Evolutionary conservation across 2,888 invertebrate genomes (phyloP).

Genomic region (Patella caerulea): DNA sequence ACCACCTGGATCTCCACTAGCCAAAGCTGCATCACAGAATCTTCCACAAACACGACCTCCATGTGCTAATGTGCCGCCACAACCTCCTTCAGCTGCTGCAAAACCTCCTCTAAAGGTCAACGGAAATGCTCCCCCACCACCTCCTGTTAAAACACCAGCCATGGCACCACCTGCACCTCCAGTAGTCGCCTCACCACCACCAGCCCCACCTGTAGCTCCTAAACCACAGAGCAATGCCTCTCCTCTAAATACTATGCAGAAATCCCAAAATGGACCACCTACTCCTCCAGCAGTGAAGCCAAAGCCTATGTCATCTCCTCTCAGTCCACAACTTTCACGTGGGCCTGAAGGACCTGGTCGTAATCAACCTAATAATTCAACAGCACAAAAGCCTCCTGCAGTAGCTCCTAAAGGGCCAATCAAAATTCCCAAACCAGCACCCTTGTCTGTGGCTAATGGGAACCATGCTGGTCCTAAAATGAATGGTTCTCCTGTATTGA

Average conservation of each 20-base stretch:
- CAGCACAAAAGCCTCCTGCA: constrained; percentile 30
- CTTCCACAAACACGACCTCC: constrained; percentile 20
- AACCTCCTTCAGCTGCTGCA: constrained; percentile 25
- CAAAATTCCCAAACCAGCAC: constrained; percentile 16
- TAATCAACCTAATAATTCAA: constrained; percentile 18
- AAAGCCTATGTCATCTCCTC: constrained; percentile 13
- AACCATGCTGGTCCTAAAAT: neutral
- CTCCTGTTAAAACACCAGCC: constrained; percentile 32
- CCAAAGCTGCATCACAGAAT: constrained; percentile 9
- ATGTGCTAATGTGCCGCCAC: constrained; percentile 1
- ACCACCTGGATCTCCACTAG: constrained; percentile 13
- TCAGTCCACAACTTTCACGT: constrained; percentile 19
- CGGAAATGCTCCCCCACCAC: constrained; percentile 30
- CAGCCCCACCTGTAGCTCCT: constrained; percentile 20
- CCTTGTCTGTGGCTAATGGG: constrained; percentile 1
- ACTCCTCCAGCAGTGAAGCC: constrained; percentile 21
- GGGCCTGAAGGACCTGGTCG: constrained; percentile 13
- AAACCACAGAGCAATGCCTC: constrained; percentile 26
- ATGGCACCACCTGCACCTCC: constrained; percentile 44
- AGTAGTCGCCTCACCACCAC: constrained; percentile 17
- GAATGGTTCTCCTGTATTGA: neutral
- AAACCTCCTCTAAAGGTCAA: constrained; percentile 35
- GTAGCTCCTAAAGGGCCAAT: constrained; percentile 22
- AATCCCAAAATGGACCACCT: constrained; percentile 22
- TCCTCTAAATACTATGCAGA: constrained; percentile 28